Percentiles rank a stretch among this genome's conserved stretches.
Conservation (phyloP, 2,113 vertebrate species). For the Pristiophorus japonicus region DNA sequence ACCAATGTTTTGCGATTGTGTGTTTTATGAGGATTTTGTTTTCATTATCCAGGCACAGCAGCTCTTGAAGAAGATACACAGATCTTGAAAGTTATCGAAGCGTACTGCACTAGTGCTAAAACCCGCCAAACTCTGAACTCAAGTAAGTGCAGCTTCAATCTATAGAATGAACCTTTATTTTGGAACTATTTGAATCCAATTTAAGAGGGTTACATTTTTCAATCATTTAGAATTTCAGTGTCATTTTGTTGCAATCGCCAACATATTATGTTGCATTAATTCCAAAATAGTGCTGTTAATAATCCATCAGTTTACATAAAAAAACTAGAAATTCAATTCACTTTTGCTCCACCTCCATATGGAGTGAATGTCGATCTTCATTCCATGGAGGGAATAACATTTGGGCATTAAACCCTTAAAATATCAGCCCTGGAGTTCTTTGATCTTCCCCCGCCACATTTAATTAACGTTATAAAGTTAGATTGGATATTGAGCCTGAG, state of each 20-base stretch:
- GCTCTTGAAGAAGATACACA: constrained; percentile 96
- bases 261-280: not conserved
- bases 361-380: not conserved
- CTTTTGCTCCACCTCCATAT: not conserved
- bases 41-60: constrained; percentile 72
- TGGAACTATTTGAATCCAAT: not conserved
- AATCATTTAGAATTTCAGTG: not conserved
- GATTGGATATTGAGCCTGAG: not conserved
- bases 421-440: not conserved
- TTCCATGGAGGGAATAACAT: not conserved
- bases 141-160: constrained; percentile 69
- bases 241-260: not conserved
- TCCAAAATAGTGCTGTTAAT: not conserved
- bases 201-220: not conserved
- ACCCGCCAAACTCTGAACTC: constrained; percentile 98
- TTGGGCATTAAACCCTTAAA: not conserved
- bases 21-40: constrained; percentile 19
- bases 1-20: not conserved
- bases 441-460: not conserved
- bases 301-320: not conserved
- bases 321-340: not conserved
- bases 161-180: not conserved
- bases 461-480: not conserved
- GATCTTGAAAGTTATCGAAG: constrained; percentile 97
- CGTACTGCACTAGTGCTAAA: constrained; percentile 98